Evolutionary conservation across 2,113 vertebrate species (phyloP), one percentile per base, ranked within the genome.

Genomic region (Carollia perspicillata): DNA sequence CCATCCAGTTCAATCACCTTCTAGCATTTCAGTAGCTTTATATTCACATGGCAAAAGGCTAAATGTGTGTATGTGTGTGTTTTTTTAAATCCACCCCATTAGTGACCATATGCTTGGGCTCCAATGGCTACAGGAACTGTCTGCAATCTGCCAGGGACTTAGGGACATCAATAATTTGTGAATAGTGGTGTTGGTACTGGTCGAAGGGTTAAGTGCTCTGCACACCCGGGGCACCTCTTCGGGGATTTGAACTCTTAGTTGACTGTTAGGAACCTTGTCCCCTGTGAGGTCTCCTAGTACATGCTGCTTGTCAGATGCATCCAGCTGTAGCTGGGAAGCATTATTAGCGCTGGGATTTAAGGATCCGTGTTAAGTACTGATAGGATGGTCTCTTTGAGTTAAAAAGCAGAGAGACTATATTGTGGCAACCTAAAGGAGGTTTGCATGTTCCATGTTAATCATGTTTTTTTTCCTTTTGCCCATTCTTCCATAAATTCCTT

Each of bases 81-180:
- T 91, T 95, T 92, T 95, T 91, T 96, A 97, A 98, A 98, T 98
- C 98, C 98, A 96, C 98, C 98, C 98, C 98, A 98, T 98, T 98
- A 98, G 98, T 98, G 98, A 96, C 99, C 99, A 99, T 99, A 99
- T 99, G 99, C 98, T 98, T 98, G 96, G 98, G 98, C 98, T 98
- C 98, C 98, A 96, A 91, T 98, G 98, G 98, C 98, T 97, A 98
- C 94, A 97, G 98, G 97, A 95, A 94, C 97, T 97, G 97, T 97
- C 97, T 98, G 95, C 99, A 99, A 99, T 99, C 98, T 99, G 98
- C 98, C 98, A 98, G 98, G 98, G 98, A 98, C 98, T 98, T 98
- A 97, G 98, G 98, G 98, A 98, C 98, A 98, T 99, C 99, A 99
- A 99, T 99, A 99, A 99, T 98, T 98, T 98, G 98, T 98, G 98